Conservation (phyloP, 1,140 invertebrate genomes). For the Aplysia californica region DNA sequence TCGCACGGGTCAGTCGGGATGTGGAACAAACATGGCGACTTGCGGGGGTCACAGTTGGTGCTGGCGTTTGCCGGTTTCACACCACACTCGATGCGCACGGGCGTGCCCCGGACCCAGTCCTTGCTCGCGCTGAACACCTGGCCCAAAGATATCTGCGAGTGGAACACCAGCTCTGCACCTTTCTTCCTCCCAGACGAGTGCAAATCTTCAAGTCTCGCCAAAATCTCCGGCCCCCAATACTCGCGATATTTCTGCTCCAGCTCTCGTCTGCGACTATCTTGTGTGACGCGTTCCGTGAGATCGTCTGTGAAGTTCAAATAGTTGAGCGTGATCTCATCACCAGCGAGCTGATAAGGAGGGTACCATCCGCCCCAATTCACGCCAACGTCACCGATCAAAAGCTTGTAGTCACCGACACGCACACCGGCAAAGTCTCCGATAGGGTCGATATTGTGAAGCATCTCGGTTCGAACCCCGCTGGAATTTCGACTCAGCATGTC, state of each 20-base stretch:
- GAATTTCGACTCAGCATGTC: constrained; percentile 73
- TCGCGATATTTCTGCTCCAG: neutral
- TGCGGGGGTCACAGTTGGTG: constrained; percentile 73
- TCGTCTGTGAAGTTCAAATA: constrained; percentile 21
- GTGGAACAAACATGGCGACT: constrained; percentile 82
- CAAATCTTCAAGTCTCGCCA: constrained; percentile 5
- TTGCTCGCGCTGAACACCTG: too few species aligned
- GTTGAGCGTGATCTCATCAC: constrained; percentile 32
- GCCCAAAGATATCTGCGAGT: too few species aligned
- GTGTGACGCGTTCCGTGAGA: neutral
- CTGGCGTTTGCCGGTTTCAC: constrained; percentile 47
- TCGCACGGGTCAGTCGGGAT: constrained; percentile 87
- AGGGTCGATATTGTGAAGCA: constrained; percentile 92
- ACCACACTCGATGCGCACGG: too few species aligned
- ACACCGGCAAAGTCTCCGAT: constrained; percentile 78
- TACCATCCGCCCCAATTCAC: constrained; percentile 56
- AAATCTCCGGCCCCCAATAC: neutral
- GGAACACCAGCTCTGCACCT: too few species aligned
- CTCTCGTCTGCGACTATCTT: neutral
- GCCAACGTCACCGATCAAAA: constrained; percentile 77
- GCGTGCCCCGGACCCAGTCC: too few species aligned
- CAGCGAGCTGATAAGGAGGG: constrained; percentile 39
- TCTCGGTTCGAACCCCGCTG: constrained; percentile 73
- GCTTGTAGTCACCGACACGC: constrained; percentile 83
- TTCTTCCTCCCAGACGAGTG: neutral